Percentiles rank a stretch among this genome's conserved stretches.
These are phyloP conservation scores for Anisognathus igniventris DNA, from an alignment of 2,797 vertebrate genomes.

Conservation along the genomic window DNA sequence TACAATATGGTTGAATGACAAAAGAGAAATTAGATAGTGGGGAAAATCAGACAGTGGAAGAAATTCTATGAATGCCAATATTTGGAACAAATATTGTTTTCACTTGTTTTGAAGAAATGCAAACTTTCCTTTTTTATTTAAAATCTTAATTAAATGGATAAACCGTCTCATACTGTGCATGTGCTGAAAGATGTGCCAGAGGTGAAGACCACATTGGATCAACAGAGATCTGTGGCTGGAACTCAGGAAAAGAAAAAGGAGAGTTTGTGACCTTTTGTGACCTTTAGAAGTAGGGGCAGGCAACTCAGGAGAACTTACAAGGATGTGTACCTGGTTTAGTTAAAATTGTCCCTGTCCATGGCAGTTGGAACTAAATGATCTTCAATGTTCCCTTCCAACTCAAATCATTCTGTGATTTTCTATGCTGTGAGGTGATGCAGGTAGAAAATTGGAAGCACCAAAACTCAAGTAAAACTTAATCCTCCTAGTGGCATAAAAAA, in stretches of 20 bases:
- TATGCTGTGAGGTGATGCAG: fast-evolving
- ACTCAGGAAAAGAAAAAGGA: not conserved
- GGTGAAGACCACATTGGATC: not conserved
- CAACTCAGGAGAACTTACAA: not conserved
- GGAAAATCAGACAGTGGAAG: not conserved
- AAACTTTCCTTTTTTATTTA: not conserved
- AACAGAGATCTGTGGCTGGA: not conserved
- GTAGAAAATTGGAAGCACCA: not conserved
- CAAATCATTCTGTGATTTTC: not conserved
- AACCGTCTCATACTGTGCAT: fast-evolving
- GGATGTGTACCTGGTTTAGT: not conserved
- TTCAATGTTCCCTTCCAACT: not conserved
- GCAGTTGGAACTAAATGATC: not conserved
- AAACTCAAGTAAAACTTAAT: not conserved
- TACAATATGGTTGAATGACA: not conserved
- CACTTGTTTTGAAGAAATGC: not conserved
- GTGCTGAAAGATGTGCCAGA: fast-evolving
- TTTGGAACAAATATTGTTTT: not conserved
- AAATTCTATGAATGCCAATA: not conserved
- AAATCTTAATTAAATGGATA: not conserved
- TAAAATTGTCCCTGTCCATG: not conserved
- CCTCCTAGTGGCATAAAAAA: not conserved
- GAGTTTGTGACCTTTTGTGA: not conserved
- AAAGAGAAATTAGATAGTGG: not conserved
- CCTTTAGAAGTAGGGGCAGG: not conserved